Percentiles rank a stretch among this genome's conserved stretches.
These are phyloP conservation scores for Ptychochromis oligacanthus DNA, from an alignment of 2,113 vertebrate species.

Conservation along the genomic window DNA sequence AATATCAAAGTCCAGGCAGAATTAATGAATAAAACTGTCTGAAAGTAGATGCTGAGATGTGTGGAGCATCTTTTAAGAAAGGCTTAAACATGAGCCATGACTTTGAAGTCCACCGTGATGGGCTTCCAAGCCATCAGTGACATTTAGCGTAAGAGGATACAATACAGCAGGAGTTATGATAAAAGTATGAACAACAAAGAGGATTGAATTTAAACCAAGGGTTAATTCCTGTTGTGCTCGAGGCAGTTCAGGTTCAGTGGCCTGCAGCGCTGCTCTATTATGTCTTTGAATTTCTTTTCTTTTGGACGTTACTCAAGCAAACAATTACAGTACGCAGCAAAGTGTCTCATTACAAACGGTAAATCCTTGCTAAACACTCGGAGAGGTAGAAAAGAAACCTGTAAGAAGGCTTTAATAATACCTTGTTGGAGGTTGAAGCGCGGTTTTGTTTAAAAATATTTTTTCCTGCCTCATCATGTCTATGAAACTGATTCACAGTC, in stretches of 20 bases:
- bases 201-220: neutral
- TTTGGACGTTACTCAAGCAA: neutral
- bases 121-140: neutral
- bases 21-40: neutral
- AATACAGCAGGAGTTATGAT: neutral
- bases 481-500: neutral
- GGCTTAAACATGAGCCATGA: neutral
- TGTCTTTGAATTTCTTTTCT: neutral
- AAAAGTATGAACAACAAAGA: slow-evolving; percentile 7
- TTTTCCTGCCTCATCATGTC: neutral
- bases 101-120: neutral
- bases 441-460: neutral
- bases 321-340: neutral
- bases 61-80: neutral
- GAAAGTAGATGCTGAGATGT: neutral
- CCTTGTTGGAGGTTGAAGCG: neutral
- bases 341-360: slow-evolving; percentile 32
- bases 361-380: slow-evolving; percentile 38
- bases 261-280: neutral
- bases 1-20: neutral
- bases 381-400: slow-evolving; percentile 5
- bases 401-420: neutral
- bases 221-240: neutral
- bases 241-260: neutral
- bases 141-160: neutral